A percentile compares a stretch with the other conserved stretches of the same genome.
Evolutionary conservation across 2,113 vertebrate genomes (phyloP).

Genomic region (Myxocyprinus asiaticus): DNA sequence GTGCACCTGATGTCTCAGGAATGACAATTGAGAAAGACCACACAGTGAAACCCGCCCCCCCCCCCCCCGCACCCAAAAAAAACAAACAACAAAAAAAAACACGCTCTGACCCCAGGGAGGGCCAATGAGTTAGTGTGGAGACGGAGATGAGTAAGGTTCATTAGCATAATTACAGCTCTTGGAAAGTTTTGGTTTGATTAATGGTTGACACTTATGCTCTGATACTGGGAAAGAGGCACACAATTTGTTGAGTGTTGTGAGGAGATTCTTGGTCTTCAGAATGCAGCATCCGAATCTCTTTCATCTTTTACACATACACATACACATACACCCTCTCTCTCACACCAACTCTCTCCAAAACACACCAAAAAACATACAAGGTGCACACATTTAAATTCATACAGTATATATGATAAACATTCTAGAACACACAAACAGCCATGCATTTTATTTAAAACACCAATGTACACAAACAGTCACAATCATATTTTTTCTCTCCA

Average conservation of each 20-base stretch:
- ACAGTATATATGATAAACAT: too few species aligned
- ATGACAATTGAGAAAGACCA: constrained; percentile 9
- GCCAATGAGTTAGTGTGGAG: constrained; percentile 43
- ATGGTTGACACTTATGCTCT: constrained; percentile 27
- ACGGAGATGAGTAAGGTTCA: constrained; percentile 37
- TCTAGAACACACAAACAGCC: too few species aligned
- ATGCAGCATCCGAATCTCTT: constrained; percentile 19
- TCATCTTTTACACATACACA: constrained; percentile 15
- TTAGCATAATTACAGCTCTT: constrained; percentile 53
- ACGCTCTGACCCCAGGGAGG: constrained; percentile 30
- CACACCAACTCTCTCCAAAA: background rate
- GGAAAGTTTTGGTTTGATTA: constrained; percentile 54
- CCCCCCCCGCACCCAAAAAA: too few species aligned
- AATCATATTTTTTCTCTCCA: too few species aligned
- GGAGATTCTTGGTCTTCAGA: constrained; percentile 23
- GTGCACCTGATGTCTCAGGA: background rate
- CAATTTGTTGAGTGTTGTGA: constrained; percentile 35
- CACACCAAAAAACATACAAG: background rate
- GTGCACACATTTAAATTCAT: background rate
- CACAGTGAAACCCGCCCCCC: background rate
- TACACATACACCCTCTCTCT: background rate
- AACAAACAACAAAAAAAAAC: background rate
- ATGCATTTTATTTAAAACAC: too few species aligned
- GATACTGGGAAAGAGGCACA: constrained; percentile 23
- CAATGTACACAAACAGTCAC: too few species aligned